Conservation (phyloP, 2,797 vertebrate genomes). For the Heliangelus exortis region DNA sequence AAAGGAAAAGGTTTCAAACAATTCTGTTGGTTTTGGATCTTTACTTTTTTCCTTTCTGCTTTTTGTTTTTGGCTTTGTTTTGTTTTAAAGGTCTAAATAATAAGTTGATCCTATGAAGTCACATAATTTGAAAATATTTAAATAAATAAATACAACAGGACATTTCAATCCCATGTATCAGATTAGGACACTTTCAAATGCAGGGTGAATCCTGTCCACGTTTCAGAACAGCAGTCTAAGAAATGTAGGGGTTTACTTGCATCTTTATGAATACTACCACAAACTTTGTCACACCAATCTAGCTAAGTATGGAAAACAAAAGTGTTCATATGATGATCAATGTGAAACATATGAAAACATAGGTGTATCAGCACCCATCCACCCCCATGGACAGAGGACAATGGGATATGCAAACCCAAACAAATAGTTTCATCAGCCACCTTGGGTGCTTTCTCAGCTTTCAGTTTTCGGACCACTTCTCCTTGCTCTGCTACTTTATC, state of each 20-base stretch:
- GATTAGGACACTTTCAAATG: background rate
- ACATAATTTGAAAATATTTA: background rate
- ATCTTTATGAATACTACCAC: background rate
- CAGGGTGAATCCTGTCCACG: background rate
- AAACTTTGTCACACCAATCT: background rate
- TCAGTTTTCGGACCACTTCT: slow-evolving; percentile 90
- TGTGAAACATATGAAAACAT: background rate
- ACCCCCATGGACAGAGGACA: background rate
- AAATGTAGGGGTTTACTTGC: background rate
- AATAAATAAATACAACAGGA: background rate
- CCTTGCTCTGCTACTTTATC: slow-evolving; percentile 87
- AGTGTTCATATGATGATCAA: background rate
- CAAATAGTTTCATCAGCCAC: slow-evolving; percentile 64
- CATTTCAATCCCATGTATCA: background rate
- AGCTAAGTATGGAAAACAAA: background rate
- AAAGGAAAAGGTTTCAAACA: background rate
- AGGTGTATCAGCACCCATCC: background rate
- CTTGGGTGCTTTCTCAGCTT: slow-evolving; percentile 89
- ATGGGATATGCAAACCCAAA: background rate
- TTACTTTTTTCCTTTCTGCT: background rate
- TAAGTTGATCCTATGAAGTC: background rate
- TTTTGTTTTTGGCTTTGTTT: background rate
- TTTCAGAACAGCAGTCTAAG: background rate
- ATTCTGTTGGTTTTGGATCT: background rate
- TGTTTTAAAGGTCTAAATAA: background rate